Evolutionary conservation across 2,888 invertebrate species (phyloP), one percentile per base, ranked within the genome.

Genomic region (Chymomyza caudatula): DNA sequence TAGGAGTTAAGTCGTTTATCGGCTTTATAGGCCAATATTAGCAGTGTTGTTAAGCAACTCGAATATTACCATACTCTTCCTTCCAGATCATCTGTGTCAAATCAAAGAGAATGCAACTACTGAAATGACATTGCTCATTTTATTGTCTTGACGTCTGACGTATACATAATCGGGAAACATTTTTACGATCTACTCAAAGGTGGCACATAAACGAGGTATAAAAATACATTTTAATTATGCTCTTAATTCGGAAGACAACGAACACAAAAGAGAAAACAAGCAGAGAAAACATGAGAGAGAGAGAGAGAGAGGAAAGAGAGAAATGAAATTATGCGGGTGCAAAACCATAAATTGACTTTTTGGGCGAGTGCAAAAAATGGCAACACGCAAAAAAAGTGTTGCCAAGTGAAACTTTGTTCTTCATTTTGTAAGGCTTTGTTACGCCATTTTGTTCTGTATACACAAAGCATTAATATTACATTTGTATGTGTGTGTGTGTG

Each of bases 331-430:
- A 81, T 84, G 81, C 72, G 73, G 70, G 72, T 52, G 57, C 62
- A 70, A 76, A 73, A 66, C 74, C 84, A 78, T 78, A 84, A 81
- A 81, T 78, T 84, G 69, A 78, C 74, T 84, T 80, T 71, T 66
- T 60, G 62, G 51, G 53, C 5, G 4, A 17, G 19, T 64, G 57
- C 63, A 65, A 69, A 71, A 61, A 61, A 60, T 65, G 19, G 19
- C 54, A 71, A 67, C 29, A 29, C 60, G 60, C 20, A 51, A 13
- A 51, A 19, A 51, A 20, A 51, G 4, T 44, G n/a, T 6, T 13
- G 44, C 22, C 20, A 17, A 51, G 20, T 17, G 11, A 20, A 51
- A 20, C 20, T 51, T 51, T 51, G 8, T 11, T 20, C 20, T 51
- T 43, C 15, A 6, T 15, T 43, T 43, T 43, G 13, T 15, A 44